Evolutionary conservation across 2,113 vertebrate genomes (phyloP), one percentile per base, ranked within the genome.

Genomic region (Salvelinus fontinalis): DNA sequence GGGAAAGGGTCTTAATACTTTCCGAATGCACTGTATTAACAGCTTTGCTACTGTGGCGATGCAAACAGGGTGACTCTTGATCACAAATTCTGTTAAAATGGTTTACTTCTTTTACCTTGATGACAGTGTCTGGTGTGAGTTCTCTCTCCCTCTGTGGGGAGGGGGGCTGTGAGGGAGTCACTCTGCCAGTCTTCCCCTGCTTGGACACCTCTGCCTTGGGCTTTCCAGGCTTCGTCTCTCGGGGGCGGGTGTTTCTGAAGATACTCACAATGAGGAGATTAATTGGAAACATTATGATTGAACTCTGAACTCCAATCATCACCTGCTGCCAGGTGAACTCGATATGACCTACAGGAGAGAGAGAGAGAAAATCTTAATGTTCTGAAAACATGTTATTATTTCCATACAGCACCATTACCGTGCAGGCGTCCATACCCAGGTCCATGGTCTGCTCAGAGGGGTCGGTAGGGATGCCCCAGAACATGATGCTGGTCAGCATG

Each of bases 401-500:
- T 67, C 65, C 13, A 27, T 13, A 14, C 34, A 34, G 34, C 34
- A 34, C 34, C 34, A 34, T 8, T 34, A 34, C 34, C 2, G 34
- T 34, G 34, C 62, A 27, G 6, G 31, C 60, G 12, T 8, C 51
- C 22, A 14, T 96, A 98, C 97, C 97, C 83, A 98, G 81, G 77
- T 97, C 97, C 97, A 97, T 95, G 86, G 94, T 96, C 89, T 98
- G 97, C 79, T 98, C 95, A 1, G 94, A 91, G 1, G 97, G 97
- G 67, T 97, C 93, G 67, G 90, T 95, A 26, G 97, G 96, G 75
- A 99, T 89, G 3, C 97, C 97, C 88, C 95, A 98, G 84, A 98
- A 98, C 94, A 98, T 96, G 88, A 98, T 94, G 85, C 95, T 97
- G 80, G 96, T 96, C 80, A 98, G 88, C 97, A 98, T 98, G 79